Conservation (phyloP, 1,140 invertebrate genomes). For the Drosophila ohnishii region DNA sequence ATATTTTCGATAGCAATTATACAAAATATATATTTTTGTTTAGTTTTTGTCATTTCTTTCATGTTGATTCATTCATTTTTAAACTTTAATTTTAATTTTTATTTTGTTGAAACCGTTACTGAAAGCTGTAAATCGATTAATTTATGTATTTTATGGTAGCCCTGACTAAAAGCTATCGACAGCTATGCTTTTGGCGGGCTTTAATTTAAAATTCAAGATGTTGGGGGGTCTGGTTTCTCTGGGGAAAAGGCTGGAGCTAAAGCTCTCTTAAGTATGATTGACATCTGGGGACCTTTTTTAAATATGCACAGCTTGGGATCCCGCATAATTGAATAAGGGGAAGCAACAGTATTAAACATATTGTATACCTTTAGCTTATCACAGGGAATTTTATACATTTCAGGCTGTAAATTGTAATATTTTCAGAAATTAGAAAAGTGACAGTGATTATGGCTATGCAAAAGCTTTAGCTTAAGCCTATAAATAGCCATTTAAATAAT, state of each 20-base stretch:
- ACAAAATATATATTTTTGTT: neutral
- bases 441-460: no score
- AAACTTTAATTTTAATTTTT: neutral
- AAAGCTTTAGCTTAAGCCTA: neutral
- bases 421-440: neutral
- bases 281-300: slow-evolving; percentile 21
- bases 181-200: slow-evolving; percentile 16
- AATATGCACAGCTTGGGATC: slow-evolving; percentile 22
- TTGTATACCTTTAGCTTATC: neutral
- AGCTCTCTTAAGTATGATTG: slow-evolving; percentile 27
- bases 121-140: no score
- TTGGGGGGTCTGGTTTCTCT: neutral
- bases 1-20: neutral
- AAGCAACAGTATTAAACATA: slow-evolving; percentile 11
- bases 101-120: neutral
- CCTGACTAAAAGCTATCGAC: slow-evolving; percentile 6
- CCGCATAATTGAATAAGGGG: slow-evolving; percentile 14
- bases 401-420: no score
- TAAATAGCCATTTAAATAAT: neutral
- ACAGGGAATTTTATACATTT: neutral
- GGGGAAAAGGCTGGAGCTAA: slow-evolving; percentile 3
- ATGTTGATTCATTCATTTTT: no score
- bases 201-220: slow-evolving; percentile 26
- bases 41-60: neutral
- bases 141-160: neutral